Evolutionary conservation across 2,888 invertebrate species (phyloP).

Genomic region (Sphaeridia pumilis): DNA sequence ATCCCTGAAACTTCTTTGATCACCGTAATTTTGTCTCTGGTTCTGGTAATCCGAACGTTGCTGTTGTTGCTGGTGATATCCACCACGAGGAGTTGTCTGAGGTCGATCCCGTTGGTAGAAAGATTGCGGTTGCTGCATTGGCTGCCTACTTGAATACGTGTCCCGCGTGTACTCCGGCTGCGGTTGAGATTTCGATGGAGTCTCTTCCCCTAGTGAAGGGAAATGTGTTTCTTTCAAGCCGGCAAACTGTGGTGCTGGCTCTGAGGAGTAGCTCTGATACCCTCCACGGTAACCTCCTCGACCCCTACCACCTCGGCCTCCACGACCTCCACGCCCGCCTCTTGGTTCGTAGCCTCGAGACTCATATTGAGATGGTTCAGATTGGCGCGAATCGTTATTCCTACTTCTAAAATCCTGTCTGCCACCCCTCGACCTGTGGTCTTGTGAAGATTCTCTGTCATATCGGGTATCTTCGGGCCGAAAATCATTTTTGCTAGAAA

Average conservation of each 20-base stretch:
- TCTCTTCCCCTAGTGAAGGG: conserved; percentile 11
- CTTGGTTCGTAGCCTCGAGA: neutral
- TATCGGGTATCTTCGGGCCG: neutral
- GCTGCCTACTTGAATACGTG: neutral
- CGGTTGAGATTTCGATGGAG: neutral
- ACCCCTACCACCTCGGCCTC: conserved; percentile 4
- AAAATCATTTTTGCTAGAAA: neutral
- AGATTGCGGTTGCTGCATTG: neutral
- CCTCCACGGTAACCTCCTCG: conserved; percentile 12
- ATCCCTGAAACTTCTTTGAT: too few relatives aligned
- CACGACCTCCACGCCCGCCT: conserved; percentile 7
- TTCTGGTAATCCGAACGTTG: conserved; percentile 6
- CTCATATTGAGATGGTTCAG: conserved; percentile 3
- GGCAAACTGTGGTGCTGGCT: neutral
- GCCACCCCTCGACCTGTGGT: neutral
- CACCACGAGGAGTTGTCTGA: neutral
- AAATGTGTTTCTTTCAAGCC: conserved; percentile 12
- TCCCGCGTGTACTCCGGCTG: neutral
- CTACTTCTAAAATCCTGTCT: neutral
- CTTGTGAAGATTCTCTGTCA: neutral
- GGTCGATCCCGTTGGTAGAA: neutral
- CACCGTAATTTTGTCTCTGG: too few relatives aligned
- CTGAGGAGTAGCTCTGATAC: neutral
- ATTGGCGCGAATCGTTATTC: neutral
- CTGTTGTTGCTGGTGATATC: conserved; percentile 1